These are phyloP conservation scores for Rhynchotus rufescens DNA, from an alignment of 2,797 vertebrate genomes.

Conservation along the genomic window DNA sequence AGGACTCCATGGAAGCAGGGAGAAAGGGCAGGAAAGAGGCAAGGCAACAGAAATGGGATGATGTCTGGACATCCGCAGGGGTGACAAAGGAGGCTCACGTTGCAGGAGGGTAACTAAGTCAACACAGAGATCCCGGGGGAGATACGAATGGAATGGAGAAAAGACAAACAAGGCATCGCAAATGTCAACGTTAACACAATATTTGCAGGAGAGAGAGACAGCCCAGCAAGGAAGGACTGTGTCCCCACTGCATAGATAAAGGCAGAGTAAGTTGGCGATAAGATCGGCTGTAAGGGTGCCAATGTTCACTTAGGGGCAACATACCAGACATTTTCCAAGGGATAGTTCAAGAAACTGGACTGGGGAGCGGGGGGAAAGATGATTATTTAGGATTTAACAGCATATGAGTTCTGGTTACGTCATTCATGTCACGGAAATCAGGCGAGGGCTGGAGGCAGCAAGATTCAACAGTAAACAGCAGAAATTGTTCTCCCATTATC, in stretches of 20 bases:
- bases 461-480: background rate
- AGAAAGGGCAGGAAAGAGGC: constrained; percentile 6
- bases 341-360: background rate
- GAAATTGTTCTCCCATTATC: background rate
- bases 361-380: background rate
- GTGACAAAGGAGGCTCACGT: background rate
- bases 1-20: background rate
- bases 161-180: background rate
- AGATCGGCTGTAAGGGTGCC: background rate
- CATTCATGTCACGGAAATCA: background rate
- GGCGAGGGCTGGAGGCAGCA: background rate
- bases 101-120: background rate
- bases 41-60: background rate
- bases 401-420: background rate
- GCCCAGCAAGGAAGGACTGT: background rate
- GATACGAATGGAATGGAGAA: background rate
- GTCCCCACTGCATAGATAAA: background rate
- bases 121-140: background rate
- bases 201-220: background rate
- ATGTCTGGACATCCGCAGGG: background rate
- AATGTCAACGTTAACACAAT: background rate
- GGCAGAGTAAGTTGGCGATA: background rate
- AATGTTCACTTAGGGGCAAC: constrained; percentile 1
- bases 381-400: background rate
- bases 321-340: background rate